Conservation (phyloP, 2,888 invertebrate species). For the Morpho deidamia region DNA sequence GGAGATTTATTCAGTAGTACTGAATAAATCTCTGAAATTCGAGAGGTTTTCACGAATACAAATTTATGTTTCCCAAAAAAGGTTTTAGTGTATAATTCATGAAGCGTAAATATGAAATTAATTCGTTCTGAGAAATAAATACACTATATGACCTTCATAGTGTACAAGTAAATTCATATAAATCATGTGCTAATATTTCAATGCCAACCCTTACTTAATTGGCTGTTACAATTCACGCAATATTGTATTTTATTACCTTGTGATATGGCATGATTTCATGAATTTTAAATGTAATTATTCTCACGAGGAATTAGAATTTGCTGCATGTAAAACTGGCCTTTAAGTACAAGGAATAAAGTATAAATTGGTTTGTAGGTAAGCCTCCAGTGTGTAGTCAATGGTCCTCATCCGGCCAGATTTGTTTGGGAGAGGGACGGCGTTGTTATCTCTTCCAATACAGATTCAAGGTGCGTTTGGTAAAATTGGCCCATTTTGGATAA, state of each 20-base stretch:
- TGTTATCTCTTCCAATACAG: constrained; percentile 65
- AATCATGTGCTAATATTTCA: constrained; percentile 11
- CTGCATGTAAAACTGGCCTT: constrained; percentile 17
- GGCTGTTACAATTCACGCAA: constrained; percentile 22
- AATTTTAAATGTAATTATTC: constrained; percentile 33
- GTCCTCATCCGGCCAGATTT: constrained; percentile 62
- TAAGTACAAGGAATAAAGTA: constrained; percentile 18
- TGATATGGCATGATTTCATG: constrained; percentile 30
- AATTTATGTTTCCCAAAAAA: too few relatives aligned
- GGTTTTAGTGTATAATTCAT: too few relatives aligned
- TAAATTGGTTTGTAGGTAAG: constrained; percentile 43
- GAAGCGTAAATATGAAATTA: too few relatives aligned
- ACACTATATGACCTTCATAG: constrained; percentile 2
- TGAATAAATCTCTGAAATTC: too few relatives aligned
- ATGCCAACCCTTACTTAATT: constrained; percentile 14
- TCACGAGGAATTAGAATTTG: constrained; percentile 23
- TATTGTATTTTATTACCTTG: constrained; percentile 29
- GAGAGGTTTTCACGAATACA: too few relatives aligned
- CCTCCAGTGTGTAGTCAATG: constrained; percentile 63
- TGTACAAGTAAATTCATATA: constrained; percentile 5
- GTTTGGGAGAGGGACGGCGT: constrained; percentile 70
- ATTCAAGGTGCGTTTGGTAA: constrained; percentile 52
- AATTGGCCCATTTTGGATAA: neutral
- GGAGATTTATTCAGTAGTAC: too few relatives aligned
- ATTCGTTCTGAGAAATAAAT: too few relatives aligned